phyloP scores from a whole-genome alignment of 2,797 vertebrate genomes.

The Lepilemur septentrionalis region DNA sequence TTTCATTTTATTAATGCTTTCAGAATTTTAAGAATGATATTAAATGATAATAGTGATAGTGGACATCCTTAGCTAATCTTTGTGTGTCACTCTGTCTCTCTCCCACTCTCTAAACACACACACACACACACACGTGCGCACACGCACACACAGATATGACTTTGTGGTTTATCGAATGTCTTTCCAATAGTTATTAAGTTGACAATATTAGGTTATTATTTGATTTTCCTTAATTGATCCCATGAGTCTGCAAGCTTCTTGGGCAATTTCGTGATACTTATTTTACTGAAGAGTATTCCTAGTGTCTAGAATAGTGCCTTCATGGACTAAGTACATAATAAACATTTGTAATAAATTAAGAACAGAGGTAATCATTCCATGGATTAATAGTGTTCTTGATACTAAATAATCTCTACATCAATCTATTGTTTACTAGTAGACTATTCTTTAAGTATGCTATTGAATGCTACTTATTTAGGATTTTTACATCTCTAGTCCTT shows the following conservation, averaged over 20 bases:
- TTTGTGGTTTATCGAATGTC: neutral
- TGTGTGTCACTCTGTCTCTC: neutral
- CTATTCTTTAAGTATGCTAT: neutral
- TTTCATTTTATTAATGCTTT: neutral
- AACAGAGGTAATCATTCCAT: no score
- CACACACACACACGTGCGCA: neutral
- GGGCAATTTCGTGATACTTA: neutral
- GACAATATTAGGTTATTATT: neutral
- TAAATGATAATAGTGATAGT: neutral
- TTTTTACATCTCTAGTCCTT: neutral
- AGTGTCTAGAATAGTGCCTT: neutral
- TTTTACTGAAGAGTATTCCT: neutral
- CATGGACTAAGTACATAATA: neutral
- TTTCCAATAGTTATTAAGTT: neutral
- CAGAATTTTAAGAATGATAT: neutral
- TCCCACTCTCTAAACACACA: rapidly evolving
- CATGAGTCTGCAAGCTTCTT: neutral
- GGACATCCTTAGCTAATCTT: neutral
- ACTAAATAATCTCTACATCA: neutral
- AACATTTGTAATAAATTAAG: neutral
- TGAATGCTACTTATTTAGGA: neutral
- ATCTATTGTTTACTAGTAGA: neutral
- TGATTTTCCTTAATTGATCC: neutral
- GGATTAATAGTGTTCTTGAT: neutral
- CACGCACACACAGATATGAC: no score